A percentile compares a stretch with the other conserved stretches of the same genome.
Conservation (phyloP, 2,888 invertebrate species). For the Pseudococcus viburni region DNA sequence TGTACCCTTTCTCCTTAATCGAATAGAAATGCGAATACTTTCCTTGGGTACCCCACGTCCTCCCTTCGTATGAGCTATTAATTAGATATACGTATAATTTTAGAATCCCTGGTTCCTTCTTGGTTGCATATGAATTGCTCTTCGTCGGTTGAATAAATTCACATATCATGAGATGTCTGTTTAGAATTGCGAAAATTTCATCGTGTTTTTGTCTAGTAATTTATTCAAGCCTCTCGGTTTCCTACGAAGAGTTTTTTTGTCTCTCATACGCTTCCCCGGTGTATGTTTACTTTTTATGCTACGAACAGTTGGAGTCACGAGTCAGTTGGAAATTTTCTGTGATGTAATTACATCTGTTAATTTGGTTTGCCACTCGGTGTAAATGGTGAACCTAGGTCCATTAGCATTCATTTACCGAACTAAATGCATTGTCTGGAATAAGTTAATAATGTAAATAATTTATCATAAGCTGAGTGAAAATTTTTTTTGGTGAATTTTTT, state of each 20-base stretch:
- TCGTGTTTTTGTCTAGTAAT: not conserved
- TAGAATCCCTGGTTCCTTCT: not conserved
- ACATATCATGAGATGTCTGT: not conserved
- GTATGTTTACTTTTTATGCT: not conserved
- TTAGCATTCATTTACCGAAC: conserved; percentile 1
- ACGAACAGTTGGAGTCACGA: not conserved
- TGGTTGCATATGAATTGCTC: not conserved
- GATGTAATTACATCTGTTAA: not conserved
- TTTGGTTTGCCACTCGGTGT: not conserved
- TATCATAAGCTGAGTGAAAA: not conserved
- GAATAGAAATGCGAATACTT: not conserved
- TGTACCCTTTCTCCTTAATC: not conserved
- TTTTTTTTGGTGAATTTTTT: not conserved
- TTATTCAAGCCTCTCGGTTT: not conserved
- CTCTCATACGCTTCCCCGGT: not conserved
- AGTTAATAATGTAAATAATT: conserved; percentile 8
- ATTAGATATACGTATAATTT: conserved; percentile 6
- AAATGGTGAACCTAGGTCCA: not conserved
- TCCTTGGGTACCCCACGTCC: not conserved
- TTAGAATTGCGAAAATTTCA: not conserved
- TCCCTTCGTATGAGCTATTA: not conserved
- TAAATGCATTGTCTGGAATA: not conserved
- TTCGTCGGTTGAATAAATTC: not conserved
- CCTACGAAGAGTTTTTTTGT: not conserved
- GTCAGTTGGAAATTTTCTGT: not conserved